Evolutionary conservation across 2,113 vertebrate genomes (phyloP).

Genomic region (Nestor notabilis): DNA sequence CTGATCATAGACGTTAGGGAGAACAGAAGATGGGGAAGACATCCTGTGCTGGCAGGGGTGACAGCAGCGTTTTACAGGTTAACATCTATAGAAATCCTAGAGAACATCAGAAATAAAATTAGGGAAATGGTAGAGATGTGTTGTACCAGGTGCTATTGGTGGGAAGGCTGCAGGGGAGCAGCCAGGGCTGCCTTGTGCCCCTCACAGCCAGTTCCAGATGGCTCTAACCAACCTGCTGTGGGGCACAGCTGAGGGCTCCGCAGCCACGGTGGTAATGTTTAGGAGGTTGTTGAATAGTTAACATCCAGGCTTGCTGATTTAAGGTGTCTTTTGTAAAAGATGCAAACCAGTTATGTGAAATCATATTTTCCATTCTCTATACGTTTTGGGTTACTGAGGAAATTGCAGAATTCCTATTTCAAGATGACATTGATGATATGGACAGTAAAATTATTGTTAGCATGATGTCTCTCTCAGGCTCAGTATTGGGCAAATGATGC

Average conservation of each 20-base stretch:
- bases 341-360: not conserved
- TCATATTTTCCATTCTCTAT: not conserved
- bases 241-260: accelerated
- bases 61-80: not conserved
- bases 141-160: accelerated
- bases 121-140: not conserved
- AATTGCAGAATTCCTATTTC: not conserved
- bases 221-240: accelerated
- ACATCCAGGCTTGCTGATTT: not conserved
- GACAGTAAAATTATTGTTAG: not conserved
- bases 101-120: not conserved
- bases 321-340: not conserved
- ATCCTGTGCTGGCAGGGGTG: not conserved
- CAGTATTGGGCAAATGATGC: not conserved
- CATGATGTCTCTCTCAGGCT: not conserved
- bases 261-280: not conserved
- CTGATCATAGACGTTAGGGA: accelerated
- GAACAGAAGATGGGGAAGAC: not conserved
- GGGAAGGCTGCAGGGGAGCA: accelerated
- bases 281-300: not conserved
- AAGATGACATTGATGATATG: not conserved
- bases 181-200: accelerated
- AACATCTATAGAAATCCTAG: not conserved
- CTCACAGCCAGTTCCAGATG: not conserved
- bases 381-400: not conserved